Evolutionary conservation across 2,113 vertebrate genomes (phyloP), one percentile per base, ranked within the genome.

Genomic region (Cyanoramphus novaezelandiae): DNA sequence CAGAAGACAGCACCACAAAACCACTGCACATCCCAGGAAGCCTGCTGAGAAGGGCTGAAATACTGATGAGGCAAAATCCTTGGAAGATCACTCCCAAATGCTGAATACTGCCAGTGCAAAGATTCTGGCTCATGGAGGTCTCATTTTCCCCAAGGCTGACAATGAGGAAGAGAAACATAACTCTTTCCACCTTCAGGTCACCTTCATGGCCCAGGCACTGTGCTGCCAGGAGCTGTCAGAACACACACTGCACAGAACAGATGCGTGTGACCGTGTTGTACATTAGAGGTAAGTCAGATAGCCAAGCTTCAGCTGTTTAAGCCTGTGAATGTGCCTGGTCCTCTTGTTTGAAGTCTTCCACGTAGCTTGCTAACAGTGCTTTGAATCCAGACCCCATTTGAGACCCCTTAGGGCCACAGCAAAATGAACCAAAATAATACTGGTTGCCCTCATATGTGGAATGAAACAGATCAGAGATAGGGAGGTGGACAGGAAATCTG

Each of bases 121-220:
- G 4, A 25, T 82, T 83, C 31, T 62, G 44, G 16, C 17, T 80
- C n/a, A n/a, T 76, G 13, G 5, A 35, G 18, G 2, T 59, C 52
- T 88, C 27, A 29, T 60, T 76, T 79, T 57, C 52, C 70, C 19
- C 31, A 52, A 41, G 35, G 31, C 33, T 93, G 74, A 33, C 49
- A 49, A 6, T 11, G 6, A 52, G 31, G 37, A 80, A 46, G 17
- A 68, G 39, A 93, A 50, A 23, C 16, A 33, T 17, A 62, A 8
- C 5, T 37, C 31, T 53, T 82, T 28, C 41, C 55, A 44, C 25
- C 29, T 62, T 33, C 62, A 80, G 24, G n/a, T 72, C 17, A 46
- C 67, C 27, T 57, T 69, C 52, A 39, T 6, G 9, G 60, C 6
- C 2, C 2, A 29, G 1, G 0, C 9, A 6, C 24, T 60, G 69